Evolutionary conservation across 2,888 invertebrate species (phyloP).

Genomic region (Caenorhabditis sp.): DNA sequence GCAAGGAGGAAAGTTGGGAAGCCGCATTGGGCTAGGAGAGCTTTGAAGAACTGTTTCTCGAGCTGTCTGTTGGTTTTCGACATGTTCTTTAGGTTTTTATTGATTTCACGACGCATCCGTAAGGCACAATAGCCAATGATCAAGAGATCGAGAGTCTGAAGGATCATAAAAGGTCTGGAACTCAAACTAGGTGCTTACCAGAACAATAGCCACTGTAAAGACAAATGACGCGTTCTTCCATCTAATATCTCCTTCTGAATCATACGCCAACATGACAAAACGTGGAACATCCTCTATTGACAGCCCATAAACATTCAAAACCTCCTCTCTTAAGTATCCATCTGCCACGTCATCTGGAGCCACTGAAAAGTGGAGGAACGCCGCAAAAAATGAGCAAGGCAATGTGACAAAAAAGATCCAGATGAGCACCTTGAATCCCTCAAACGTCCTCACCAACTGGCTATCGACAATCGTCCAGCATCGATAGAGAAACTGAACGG

Average conservation of each 20-base stretch:
- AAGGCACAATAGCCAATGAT: background rate
- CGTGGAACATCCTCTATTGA: background rate
- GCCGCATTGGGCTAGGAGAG: background rate
- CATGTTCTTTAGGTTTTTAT: background rate
- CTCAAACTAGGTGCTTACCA: background rate
- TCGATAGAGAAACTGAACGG: too few relatives aligned
- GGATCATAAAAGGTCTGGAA: too few relatives aligned
- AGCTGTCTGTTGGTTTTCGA: background rate
- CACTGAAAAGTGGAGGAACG: background rate
- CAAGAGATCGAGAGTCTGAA: background rate
- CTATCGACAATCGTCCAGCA: too few relatives aligned
- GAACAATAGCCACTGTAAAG: background rate
- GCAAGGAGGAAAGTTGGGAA: background rate
- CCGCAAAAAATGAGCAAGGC: too few relatives aligned
- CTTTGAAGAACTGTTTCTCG: conserved; percentile 23
- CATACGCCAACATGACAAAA: background rate
- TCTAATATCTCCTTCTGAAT: background rate
- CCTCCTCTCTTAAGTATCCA: background rate
- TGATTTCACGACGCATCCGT: background rate
- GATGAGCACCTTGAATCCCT: too few relatives aligned
- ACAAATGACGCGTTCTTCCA: background rate
- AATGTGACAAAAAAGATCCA: too few relatives aligned
- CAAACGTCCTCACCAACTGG: too few relatives aligned
- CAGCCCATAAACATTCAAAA: background rate
- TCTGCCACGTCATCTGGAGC: background rate